phyloP scores from a whole-genome alignment of 2,113 vertebrate species.

The Onychostoma macrolepis region DNA sequence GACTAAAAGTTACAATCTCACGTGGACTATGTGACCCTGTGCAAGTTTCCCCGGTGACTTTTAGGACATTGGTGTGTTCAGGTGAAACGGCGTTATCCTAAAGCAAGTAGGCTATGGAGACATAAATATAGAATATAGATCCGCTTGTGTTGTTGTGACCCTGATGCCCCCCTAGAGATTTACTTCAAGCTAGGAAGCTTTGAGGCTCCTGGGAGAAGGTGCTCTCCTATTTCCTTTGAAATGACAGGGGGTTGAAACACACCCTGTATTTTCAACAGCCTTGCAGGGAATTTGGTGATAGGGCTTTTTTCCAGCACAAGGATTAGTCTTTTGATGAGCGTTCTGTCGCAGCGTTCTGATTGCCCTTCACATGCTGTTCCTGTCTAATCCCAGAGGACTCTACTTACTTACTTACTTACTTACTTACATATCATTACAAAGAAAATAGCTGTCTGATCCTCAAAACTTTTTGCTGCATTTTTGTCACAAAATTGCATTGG shows the following conservation, averaged over 20 bases:
- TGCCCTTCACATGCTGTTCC: not conserved
- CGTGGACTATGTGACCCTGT: not conserved
- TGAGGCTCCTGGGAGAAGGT: conserved; percentile 19
- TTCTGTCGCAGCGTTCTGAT: not conserved
- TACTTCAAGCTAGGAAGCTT: conserved; percentile 16
- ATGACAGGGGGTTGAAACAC: conserved; percentile 1
- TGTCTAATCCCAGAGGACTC: not conserved
- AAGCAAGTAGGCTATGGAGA: not conserved
- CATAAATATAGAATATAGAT: conserved; percentile 28
- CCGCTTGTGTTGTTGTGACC: conserved; percentile 35
- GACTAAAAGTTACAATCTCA: not conserved
- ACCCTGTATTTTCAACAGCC: not conserved
- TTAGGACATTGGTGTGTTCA: not conserved
- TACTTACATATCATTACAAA: not conserved
- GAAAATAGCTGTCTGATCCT: not conserved
- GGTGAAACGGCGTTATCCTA: not conserved
- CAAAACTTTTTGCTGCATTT: not conserved
- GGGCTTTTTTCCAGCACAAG: not conserved
- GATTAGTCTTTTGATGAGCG: conserved; percentile 12
- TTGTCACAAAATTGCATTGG: not conserved
- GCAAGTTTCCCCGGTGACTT: conserved; percentile 8
- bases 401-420: not conserved
- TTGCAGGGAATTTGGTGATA: not conserved
- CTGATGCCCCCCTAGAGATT: conserved; percentile 32
- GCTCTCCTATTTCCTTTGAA: conserved; percentile 24